A percentile compares a stretch with the other conserved stretches of the same genome.
phyloP scores from a whole-genome alignment of 92 coral and sea anemone species.

The Heteractis magnifica region DNA sequence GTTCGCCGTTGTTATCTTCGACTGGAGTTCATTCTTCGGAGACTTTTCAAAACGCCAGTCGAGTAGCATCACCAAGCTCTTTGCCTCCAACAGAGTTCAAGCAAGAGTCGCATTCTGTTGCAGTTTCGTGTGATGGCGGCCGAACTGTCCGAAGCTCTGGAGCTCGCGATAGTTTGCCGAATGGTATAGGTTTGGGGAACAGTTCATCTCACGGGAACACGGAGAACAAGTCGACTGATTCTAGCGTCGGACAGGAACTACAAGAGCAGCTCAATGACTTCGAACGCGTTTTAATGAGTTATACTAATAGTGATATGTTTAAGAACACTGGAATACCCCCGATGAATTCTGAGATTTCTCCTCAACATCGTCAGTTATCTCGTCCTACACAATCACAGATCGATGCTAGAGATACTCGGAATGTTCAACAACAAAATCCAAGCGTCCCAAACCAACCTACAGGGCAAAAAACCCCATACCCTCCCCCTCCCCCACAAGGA shows the following conservation, averaged over 20 bases:
- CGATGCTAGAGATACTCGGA: slow-evolving; percentile 28
- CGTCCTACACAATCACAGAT: slow-evolving; percentile 46
- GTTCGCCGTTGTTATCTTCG: slow-evolving; percentile 37
- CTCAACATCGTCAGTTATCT: slow-evolving; percentile 49
- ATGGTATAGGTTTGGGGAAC: slow-evolving; percentile 26
- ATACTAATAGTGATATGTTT: slow-evolving; percentile 40
- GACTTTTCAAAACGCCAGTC: slow-evolving; percentile 22
- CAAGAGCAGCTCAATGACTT: slow-evolving; percentile 67
- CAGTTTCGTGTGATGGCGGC: slow-evolving; percentile 60
- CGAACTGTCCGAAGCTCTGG: slow-evolving; percentile 26
- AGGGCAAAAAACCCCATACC: slow-evolving; percentile 24
- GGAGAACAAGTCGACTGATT: slow-evolving; percentile 36
- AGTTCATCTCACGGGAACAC: slow-evolving; percentile 21
- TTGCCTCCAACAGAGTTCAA: slow-evolving; percentile 69
- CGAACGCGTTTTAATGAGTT: slow-evolving; percentile 66
- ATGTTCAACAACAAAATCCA: slow-evolving; percentile 26
- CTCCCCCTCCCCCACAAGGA: slow-evolving; percentile 24
- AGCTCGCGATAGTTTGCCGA: slow-evolving; percentile 31
- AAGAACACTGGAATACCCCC: slow-evolving; percentile 37
- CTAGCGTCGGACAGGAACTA: slow-evolving; percentile 53
- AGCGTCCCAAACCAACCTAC: slow-evolving; percentile 25
- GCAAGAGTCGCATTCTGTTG: slow-evolving; percentile 57
- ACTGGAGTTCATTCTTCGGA: slow-evolving; percentile 34
- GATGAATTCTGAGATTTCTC: slow-evolving; percentile 44
- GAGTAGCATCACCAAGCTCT: slow-evolving; percentile 39